phyloP scores from a whole-genome alignment of 2,888 invertebrate genomes.

The Epiblema foenella region DNA sequence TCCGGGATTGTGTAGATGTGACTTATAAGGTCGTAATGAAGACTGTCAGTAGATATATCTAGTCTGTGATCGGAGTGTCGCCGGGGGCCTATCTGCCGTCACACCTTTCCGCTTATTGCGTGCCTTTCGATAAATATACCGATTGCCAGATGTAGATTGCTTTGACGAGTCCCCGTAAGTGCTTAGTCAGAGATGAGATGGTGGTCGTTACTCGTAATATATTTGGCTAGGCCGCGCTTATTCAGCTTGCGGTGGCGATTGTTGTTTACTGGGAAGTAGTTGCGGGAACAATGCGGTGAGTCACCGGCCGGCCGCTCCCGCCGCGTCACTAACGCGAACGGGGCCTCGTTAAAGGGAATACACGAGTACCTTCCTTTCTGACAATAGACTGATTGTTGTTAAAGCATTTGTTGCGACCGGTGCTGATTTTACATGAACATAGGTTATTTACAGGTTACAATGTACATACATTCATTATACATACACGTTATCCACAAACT shows the following conservation, averaged over 20 bases:
- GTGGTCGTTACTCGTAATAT: neutral
- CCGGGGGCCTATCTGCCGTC: conserved; percentile 81
- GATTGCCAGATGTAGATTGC: conserved; percentile 65
- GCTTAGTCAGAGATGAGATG: conserved; percentile 2
- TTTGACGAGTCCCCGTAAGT: conserved; percentile 62
- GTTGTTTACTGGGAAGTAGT: conserved; percentile 41
- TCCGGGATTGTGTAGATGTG: conserved; percentile 67
- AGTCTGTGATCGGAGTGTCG: conserved; percentile 84
- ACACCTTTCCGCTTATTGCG: conserved; percentile 83
- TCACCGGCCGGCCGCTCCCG: conserved; percentile 49
- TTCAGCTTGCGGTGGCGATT: conserved; percentile 18
- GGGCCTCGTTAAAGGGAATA: conserved; percentile 67
- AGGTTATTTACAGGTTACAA: conserved; percentile 84
- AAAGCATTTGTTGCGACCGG: conserved; percentile 83
- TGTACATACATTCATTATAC: conserved; percentile 76
- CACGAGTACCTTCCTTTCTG: conserved; percentile 79
- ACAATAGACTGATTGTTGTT: conserved; percentile 85
- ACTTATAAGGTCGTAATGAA: conserved; percentile 73
- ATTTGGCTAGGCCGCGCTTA: conserved; percentile 11
- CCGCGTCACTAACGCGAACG: conserved; percentile 61
- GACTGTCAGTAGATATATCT: conserved; percentile 82
- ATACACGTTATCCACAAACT: conserved; percentile 72
- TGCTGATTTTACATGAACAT: conserved; percentile 81
- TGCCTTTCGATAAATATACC: conserved; percentile 81
- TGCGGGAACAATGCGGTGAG: conserved; percentile 41